Evolutionary conservation across 2,888 invertebrate genomes (phyloP).

Genomic region (Pherbina coryleti): DNA sequence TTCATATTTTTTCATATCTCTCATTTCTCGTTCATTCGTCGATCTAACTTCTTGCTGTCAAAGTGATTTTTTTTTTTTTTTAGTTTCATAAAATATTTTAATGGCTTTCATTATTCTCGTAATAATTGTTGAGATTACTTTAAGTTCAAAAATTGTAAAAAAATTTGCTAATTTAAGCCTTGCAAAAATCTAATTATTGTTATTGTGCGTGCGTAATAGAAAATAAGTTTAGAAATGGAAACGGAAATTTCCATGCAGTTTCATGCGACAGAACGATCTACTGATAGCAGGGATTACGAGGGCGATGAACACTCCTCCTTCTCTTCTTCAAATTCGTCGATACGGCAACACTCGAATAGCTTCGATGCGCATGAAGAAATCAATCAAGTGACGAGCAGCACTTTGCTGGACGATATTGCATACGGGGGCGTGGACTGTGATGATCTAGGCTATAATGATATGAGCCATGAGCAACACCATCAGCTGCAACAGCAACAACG

Average conservation of each 20-base stretch:
- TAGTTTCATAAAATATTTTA: neutral
- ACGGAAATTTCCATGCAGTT: slow-evolving; percentile 25
- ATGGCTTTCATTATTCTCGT: slow-evolving; percentile 5
- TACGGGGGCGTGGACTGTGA: slow-evolving; percentile 1
- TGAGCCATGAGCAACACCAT: slow-evolving; percentile 40
- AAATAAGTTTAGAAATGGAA: neutral
- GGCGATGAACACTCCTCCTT: slow-evolving; percentile 14
- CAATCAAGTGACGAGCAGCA: neutral
- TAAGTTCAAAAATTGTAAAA: neutral
- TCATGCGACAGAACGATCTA: neutral
- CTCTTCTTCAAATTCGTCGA: slow-evolving; percentile 18
- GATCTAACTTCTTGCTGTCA: slow-evolving; percentile 16
- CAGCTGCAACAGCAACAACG: slow-evolving; percentile 51
- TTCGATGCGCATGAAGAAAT: neutral
- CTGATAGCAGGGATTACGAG: slow-evolving; percentile 24
- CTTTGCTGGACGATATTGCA: neutral
- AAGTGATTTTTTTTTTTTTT: slow-evolving; percentile 5
- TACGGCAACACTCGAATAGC: neutral
- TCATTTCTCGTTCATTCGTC: slow-evolving; percentile 20
- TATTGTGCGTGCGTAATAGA: neutral
- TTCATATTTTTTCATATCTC: neutral
- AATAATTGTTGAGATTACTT: neutral
- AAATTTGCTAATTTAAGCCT: slow-evolving; percentile 7
- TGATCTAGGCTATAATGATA: neutral
- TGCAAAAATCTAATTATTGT: neutral